phyloP scores from a whole-genome alignment of 2,113 vertebrate species.

The Microcebus murinus region DNA sequence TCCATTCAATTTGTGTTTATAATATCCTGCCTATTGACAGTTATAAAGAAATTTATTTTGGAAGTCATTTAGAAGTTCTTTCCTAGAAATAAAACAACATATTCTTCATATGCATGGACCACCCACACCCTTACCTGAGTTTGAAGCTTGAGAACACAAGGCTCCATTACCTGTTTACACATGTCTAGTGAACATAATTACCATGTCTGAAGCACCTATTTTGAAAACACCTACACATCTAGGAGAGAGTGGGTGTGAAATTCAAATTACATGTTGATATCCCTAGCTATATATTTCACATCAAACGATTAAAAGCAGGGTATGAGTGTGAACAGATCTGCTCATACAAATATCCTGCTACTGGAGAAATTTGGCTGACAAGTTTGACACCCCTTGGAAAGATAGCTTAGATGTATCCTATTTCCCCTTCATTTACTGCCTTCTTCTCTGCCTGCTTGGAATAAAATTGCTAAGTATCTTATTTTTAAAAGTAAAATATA shows the following conservation, averaged over 20 bases:
- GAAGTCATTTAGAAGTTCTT: not conserved
- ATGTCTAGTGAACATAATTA: not conserved
- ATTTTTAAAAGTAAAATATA: not conserved
- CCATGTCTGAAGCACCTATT: not conserved
- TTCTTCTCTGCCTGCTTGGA: not conserved
- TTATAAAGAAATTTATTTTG: constrained; percentile 15
- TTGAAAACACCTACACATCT: constrained; percentile 16
- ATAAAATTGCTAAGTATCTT: not conserved
- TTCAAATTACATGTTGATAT: constrained; percentile 2
- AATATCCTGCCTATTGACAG: not conserved
- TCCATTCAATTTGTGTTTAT: not conserved
- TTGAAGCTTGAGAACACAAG: not conserved
- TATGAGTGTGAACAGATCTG: not conserved
- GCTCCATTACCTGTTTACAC: not conserved
- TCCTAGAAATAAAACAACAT: not conserved
- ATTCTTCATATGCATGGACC: not conserved
- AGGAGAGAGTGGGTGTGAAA: constrained; percentile 8
- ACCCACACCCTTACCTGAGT: not conserved
- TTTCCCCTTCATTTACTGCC: not conserved
- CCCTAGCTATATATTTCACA: not conserved
- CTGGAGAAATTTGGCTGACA: not conserved
- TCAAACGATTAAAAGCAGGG: not conserved
- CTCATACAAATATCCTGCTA: not conserved
- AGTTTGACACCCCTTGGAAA: not conserved
- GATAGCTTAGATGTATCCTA: not conserved